Percentiles rank a stretch among this genome's conserved stretches.
These are phyloP conservation scores for Lacerta agilis DNA, from an alignment of 2,797 vertebrate genomes.

Conservation along the genomic window DNA sequence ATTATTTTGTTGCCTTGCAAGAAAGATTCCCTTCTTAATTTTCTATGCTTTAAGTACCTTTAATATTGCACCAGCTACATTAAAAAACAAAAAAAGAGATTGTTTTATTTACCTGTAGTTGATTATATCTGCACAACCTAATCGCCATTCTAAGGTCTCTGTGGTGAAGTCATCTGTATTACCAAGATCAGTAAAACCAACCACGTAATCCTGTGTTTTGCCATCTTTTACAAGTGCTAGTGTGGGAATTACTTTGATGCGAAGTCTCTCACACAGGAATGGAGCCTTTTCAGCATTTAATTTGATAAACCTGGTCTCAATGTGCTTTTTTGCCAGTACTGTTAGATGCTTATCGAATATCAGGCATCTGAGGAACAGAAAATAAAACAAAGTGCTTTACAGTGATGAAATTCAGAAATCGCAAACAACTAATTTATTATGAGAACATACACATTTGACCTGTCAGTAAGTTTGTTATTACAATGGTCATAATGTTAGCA, in stretches of 20 bases:
- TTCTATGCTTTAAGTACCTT: slow-evolving; percentile 26
- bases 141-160: slow-evolving; percentile 95
- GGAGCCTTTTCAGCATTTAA: slow-evolving; percentile 96
- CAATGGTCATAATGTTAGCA: not conserved
- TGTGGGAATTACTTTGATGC: slow-evolving; percentile 93
- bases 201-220: slow-evolving; percentile 94
- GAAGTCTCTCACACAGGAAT: slow-evolving; percentile 93
- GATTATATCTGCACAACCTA: slow-evolving; percentile 90
- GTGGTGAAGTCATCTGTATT: slow-evolving; percentile 96
- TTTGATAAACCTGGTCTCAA: slow-evolving; percentile 98
- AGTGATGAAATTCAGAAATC: not conserved
- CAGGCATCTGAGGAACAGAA: slow-evolving; percentile 84
- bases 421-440: not conserved
- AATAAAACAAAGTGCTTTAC: not conserved
- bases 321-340: slow-evolving; percentile 91
- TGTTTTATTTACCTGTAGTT: slow-evolving; percentile 89
- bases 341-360: slow-evolving; percentile 94
- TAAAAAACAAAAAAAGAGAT: not conserved
- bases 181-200: slow-evolving; percentile 93
- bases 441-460: not conserved
- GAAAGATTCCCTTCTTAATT: not conserved
- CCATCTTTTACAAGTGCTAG: slow-evolving; percentile 92
- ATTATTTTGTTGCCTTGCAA: not conserved
- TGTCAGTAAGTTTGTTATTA: not conserved
- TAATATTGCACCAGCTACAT: not conserved